A percentile compares a stretch with the other conserved stretches of the same genome.
Evolutionary conservation across 2,113 vertebrate species (phyloP).

Genomic region (Nesogale talazaci): DNA sequence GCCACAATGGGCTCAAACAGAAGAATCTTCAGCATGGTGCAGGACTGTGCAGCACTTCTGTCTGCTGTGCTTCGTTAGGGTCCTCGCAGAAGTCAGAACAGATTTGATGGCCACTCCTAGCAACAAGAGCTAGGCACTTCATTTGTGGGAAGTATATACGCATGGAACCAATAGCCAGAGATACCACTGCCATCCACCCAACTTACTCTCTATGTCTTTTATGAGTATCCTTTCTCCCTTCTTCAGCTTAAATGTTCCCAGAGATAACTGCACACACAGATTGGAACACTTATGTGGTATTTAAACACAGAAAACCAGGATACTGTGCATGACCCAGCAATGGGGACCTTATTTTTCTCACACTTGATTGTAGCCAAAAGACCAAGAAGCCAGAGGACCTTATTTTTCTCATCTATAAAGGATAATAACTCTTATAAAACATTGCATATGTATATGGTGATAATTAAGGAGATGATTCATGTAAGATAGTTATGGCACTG

Average conservation of each 20-base stretch:
- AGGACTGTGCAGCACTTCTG: neutral
- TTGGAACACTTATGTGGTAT: neutral
- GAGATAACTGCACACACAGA: neutral
- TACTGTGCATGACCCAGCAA: neutral
- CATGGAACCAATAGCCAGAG: neutral
- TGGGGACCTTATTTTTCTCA: neutral
- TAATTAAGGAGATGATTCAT: conserved; percentile 56
- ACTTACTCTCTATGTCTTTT: neutral
- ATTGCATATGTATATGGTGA: conserved; percentile 1
- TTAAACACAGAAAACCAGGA: neutral
- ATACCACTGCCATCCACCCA: neutral
- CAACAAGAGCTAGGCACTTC: neutral
- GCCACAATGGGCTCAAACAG: neutral
- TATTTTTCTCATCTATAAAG: conserved; percentile 31
- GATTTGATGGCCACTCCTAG: neutral
- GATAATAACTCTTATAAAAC: neutral
- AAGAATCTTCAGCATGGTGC: neutral
- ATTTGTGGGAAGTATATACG: neutral
- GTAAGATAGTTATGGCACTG: neutral
- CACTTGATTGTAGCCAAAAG: no score
- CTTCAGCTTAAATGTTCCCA: neutral
- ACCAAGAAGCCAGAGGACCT: neutral
- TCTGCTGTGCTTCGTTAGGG: neutral
- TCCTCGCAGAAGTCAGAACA: neutral
- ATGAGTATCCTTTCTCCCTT: neutral